Evolutionary conservation across 2,888 invertebrate species (phyloP).

Genomic region (Megamerina dolium): DNA sequence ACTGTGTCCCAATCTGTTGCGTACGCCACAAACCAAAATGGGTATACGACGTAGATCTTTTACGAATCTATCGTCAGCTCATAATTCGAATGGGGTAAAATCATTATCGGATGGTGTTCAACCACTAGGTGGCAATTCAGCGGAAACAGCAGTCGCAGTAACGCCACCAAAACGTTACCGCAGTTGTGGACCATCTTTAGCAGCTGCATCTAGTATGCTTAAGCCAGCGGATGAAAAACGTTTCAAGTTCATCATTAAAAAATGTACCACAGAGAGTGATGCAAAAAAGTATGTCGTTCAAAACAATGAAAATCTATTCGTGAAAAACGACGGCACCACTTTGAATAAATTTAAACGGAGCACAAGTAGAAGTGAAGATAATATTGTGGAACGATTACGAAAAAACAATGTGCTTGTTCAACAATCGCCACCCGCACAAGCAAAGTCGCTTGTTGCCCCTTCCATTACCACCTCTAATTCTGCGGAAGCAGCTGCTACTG

Average conservation of each 20-base stretch:
- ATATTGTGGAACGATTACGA: constrained; percentile 8
- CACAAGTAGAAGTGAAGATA: constrained; percentile 14
- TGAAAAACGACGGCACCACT: background rate
- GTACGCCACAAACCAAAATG: constrained; percentile 3
- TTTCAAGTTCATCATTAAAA: constrained; percentile 33
- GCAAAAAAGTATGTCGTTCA: background rate
- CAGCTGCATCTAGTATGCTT: too few relatives aligned
- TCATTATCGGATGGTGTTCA: background rate
- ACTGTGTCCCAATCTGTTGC: constrained; percentile 24
- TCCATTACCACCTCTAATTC: too few relatives aligned
- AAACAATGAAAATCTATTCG: background rate
- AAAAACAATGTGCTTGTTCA: background rate
- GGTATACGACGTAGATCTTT: constrained; percentile 27
- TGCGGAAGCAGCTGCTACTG: background rate
- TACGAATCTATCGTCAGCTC: constrained; percentile 27
- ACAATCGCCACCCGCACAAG: background rate
- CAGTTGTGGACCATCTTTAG: constrained; percentile 39
- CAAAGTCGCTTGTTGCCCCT: background rate
- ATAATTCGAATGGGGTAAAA: too few relatives aligned
- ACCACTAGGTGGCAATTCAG: constrained; percentile 1
- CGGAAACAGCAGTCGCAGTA: background rate
- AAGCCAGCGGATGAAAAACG: constrained; percentile 23
- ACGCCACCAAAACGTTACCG: constrained; percentile 31
- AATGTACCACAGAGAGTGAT: constrained; percentile 23
- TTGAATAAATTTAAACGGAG: background rate